Evolutionary conservation across 2,113 vertebrate genomes (phyloP).

Genomic region (Colius striatus): DNA sequence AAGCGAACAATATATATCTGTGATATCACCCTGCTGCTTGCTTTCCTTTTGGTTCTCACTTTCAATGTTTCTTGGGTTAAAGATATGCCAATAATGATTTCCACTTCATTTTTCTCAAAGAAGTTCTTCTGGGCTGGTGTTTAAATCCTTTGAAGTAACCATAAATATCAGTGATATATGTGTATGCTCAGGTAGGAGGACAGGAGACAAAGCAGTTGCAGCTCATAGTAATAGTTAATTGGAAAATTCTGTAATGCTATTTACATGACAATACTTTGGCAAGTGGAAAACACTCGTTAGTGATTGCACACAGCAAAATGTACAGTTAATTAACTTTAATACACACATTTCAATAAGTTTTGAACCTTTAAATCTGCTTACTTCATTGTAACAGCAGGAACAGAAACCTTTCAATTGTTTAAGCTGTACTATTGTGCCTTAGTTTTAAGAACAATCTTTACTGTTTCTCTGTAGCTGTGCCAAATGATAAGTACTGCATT

Average conservation of each 20-base stretch:
- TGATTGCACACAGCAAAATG: not conserved
- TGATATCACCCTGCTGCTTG: not conserved
- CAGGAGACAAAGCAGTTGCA: not conserved
- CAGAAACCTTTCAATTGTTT: not conserved
- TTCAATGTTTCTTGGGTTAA: not conserved
- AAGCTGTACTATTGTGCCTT: not conserved
- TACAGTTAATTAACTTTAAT: not conserved
- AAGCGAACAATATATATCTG: not conserved
- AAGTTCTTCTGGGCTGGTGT: not conserved
- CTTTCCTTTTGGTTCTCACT: not conserved
- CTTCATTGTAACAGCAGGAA: not conserved
- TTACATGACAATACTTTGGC: not conserved
- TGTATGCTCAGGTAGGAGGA: not conserved
- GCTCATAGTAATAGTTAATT: not conserved
- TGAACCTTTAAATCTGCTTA: not conserved
- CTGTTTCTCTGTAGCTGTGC: not conserved
- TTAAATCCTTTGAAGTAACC: not conserved
- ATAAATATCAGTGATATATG: not conserved
- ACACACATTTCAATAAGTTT: not conserved
- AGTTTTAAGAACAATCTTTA: not conserved
- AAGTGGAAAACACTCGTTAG: not conserved
- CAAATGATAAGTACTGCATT: not conserved
- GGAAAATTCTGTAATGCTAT: not conserved
- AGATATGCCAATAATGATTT: rapidly evolving
- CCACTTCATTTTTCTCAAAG: not conserved